Evolutionary conservation across 1,140 invertebrate species (phyloP).

Genomic region (Drosophila kikkawai): DNA sequence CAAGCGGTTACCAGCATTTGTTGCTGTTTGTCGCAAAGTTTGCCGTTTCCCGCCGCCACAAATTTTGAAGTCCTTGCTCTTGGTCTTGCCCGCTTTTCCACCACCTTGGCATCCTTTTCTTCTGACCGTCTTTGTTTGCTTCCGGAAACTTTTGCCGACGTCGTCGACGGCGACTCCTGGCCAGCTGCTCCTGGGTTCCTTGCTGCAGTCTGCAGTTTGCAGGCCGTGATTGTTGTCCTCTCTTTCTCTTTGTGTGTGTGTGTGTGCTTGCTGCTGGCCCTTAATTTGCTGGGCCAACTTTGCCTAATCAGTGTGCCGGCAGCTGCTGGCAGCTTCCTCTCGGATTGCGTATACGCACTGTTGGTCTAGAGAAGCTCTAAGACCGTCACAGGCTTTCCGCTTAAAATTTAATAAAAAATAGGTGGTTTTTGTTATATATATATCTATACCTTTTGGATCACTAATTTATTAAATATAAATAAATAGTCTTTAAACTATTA

Average conservation of each 20-base stretch:
- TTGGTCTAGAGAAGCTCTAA: neutral
- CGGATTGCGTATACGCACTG: conserved; percentile 39
- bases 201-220: conserved; percentile 48
- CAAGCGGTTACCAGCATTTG: conserved; percentile 67
- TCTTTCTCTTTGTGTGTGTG: neutral
- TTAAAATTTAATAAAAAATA: conserved; percentile 1
- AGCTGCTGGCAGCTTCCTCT: conserved; percentile 34
- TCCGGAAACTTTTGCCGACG: conserved; percentile 30
- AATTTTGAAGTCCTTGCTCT: conserved; percentile 47
- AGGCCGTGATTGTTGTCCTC: conserved; percentile 28
- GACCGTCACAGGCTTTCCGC: neutral
- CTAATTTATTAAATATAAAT: no score
- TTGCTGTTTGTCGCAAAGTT: conserved; percentile 55
- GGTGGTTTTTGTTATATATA: neutral
- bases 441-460: neutral
- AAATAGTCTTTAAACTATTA: no score
- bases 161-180: conserved; percentile 18
- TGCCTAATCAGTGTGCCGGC: conserved; percentile 46
- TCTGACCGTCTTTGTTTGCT: conserved; percentile 38
- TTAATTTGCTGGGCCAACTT: conserved; percentile 51
- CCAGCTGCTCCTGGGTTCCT: conserved; percentile 49
- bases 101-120: conserved; percentile 6
- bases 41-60: conserved; percentile 45
- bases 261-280: conserved; percentile 14
- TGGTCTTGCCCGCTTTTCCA: neutral